phyloP scores from a whole-genome alignment of 1,140 invertebrate species.

The Musca vetustissima region DNA sequence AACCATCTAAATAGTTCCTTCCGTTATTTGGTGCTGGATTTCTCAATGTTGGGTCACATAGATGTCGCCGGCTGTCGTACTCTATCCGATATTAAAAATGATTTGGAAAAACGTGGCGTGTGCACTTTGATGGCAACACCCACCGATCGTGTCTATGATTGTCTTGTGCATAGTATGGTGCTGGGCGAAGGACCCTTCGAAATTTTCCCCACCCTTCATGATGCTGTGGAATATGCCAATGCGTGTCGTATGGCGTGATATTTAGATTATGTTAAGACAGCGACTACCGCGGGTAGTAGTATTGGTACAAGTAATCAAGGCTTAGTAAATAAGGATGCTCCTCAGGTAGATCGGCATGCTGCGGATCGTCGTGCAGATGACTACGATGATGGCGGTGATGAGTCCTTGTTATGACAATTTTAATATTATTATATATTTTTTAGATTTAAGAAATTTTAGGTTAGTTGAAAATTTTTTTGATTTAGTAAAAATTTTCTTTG shows the following conservation, averaged over 20 bases:
- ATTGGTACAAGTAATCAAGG: too few relatives aligned
- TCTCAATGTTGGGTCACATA: conserved; percentile 48
- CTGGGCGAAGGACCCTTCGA: conserved; percentile 51
- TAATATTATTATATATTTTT: too few relatives aligned
- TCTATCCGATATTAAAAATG: conserved; percentile 46
- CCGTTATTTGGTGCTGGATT: conserved; percentile 44
- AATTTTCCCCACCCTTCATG: conserved; percentile 51
- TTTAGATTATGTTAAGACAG: neutral
- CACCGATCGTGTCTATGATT: conserved; percentile 51
- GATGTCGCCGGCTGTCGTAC: conserved; percentile 49
- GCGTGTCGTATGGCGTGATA: conserved; percentile 46
- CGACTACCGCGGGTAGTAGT: too few relatives aligned
- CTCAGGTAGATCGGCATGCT: too few relatives aligned
- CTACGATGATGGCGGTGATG: too few relatives aligned
- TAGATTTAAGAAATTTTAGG: too few relatives aligned
- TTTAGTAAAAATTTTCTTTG: too few relatives aligned
- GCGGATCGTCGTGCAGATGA: too few relatives aligned
- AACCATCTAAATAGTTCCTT: neutral
- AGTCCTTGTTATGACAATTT: too few relatives aligned
- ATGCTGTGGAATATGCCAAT: conserved; percentile 52
- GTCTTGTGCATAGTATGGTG: conserved; percentile 49
- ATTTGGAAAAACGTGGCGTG: conserved; percentile 38
- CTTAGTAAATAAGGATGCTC: too few relatives aligned
- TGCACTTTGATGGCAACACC: conserved; percentile 44
- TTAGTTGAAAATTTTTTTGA: too few relatives aligned